Evolutionary conservation across 2,113 vertebrate species (phyloP), one percentile per base, ranked within the genome.

Genomic region (Clinocottus analis): DNA sequence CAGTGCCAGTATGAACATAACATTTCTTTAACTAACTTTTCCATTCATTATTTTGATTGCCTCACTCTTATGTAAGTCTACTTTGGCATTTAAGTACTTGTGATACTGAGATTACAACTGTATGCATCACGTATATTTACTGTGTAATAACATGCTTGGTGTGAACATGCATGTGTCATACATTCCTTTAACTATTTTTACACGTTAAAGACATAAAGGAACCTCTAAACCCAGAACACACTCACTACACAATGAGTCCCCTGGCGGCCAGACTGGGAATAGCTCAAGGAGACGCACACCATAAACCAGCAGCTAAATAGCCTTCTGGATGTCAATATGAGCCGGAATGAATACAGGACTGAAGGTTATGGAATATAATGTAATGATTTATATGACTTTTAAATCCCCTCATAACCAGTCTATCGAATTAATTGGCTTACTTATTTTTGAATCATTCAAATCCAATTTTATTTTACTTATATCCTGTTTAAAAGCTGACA

Each of bases 191-290:
- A 31, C 35, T 11, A 23, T n/a, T 68, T 63, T 23, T 14, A 35
- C 16, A 29, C 39, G 25, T 53, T 59, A 29, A 2, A 31, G 41
- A 7, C 17, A 37, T 16, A 69, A 19, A 60, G 21, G 37, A 13
- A 37, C 21, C 33, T 66, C n/a, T 17, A 17, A n/a, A 21, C 27
- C 16, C 59, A 61, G 37, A 1, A 37, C 43, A 71, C 27, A 66
- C 75, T 62, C 23, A 47, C 72, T 63, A 64, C 83, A 90, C 82
- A 85, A 5, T 72, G 86, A 84, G 88, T 72, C 92, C 78, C 85
- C 93, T 93, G 56, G 89, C 35, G 92, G 92, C 23, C 72, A 84
- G 23, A 55, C 3, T 8, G 0, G 41, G 72, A 75, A 93, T 21
- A 69, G 61, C 90, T 83, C 9, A 0, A 47, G 8, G 10, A 66